A percentile compares a stretch with the other conserved stretches of the same genome.
phyloP scores from a whole-genome alignment of 2,113 vertebrate species.

The Ophthalmotilapia sp. region DNA sequence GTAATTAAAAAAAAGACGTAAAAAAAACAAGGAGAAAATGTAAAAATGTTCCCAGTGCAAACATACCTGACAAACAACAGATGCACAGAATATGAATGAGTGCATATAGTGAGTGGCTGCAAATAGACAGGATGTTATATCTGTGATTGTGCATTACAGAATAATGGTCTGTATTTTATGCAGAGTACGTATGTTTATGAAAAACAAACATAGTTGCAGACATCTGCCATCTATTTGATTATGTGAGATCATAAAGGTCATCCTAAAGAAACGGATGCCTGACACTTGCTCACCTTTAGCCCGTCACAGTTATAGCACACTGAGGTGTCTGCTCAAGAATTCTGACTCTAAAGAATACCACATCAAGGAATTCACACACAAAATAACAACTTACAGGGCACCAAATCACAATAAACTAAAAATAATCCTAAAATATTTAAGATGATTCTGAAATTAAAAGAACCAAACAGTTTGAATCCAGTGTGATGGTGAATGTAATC shows the following conservation, averaged over 20 bases:
- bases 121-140: background rate
- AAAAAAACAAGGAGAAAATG: background rate
- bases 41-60: background rate
- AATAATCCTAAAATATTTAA: background rate
- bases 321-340: background rate
- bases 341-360: background rate
- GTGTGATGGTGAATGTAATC: background rate
- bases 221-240: background rate
- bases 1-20: rapidly evolving
- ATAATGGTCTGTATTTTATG: background rate
- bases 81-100: background rate
- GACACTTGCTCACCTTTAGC: background rate
- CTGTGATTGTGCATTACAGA: background rate
- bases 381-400: background rate
- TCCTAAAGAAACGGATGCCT: rapidly evolving
- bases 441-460: background rate
- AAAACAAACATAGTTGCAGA: background rate
- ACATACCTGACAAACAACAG: background rate
- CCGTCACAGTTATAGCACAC: background rate
- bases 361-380: background rate
- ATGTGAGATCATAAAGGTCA: background rate
- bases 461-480: background rate
- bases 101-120: background rate
- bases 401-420: background rate
- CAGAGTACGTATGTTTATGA: rapidly evolving